Evolutionary conservation across 2,113 vertebrate species (phyloP), one percentile per base, ranked within the genome.

Genomic region (Urocolius indicus): DNA sequence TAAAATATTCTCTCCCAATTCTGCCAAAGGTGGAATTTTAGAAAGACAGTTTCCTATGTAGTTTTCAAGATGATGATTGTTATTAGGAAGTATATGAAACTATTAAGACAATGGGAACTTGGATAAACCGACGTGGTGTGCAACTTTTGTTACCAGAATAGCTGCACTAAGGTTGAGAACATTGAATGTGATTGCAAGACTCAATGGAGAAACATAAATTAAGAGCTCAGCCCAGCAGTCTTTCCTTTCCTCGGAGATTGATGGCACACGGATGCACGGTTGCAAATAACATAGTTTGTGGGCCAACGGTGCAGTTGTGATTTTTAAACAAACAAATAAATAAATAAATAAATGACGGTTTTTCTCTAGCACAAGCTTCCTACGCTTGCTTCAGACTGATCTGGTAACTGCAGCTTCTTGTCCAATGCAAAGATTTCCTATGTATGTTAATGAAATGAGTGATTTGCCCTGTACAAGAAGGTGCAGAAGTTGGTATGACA

Each of bases 171-270:
- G 69, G 80, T 77, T 86, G 87, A 63, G 76, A 95, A 93, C 68
- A 51, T 51, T n/a, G 24, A 89, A 57, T 69, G 66, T 77, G 92
- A 79, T 87, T 96, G 23, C 75, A 88, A 84, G 84, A 93, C 88
- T 91, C 85, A 94, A 90, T 92, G 46, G 85, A 96, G 95, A 84
- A 95, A 86, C 84, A 90, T 90, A 96, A 95, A 95, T 91, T 81
- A 68, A 93, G 72, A 93, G 12, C 61, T 93, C 93, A 86, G 57
- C 83, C 76, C 90, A 78, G 55, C 57, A 84, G 79, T 65, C 75
- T 75, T 90, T 84, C 49, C 52, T 41, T 92, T 93, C 88, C 89
- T 82, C 86, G n/a, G 90, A 95, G 90, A 90, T 41, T 92, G 88
- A 92, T 87, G 90, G 80, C 73, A 81, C 92, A 84, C 73, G 79